These are phyloP conservation scores for Abrostola triplasia DNA, from an alignment of 2,888 invertebrate genomes.

Conservation along the genomic window DNA sequence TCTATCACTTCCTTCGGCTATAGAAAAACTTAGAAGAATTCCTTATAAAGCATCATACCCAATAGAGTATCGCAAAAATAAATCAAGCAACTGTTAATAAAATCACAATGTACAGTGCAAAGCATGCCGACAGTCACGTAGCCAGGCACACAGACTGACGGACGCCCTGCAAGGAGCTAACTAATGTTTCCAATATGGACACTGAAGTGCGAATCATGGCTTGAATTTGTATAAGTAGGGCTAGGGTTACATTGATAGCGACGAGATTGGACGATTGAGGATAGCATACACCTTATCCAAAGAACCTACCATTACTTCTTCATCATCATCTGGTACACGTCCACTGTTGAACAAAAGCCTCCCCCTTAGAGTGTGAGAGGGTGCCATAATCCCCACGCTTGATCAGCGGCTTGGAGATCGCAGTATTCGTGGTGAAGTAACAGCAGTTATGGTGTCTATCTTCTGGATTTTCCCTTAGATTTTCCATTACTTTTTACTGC, in stretches of 20 bases:
- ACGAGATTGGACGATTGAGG: background rate
- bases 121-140: conserved; percentile 65
- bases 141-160: conserved; percentile 63
- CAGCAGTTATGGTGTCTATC: too few relatives aligned
- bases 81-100: conserved; percentile 22
- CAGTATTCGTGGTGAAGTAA: too few relatives aligned
- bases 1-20: background rate
- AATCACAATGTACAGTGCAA: conserved; percentile 39
- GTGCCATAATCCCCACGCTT: too few relatives aligned
- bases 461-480: too few relatives aligned
- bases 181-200: conserved; percentile 55
- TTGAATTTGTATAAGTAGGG: conserved; percentile 45
- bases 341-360: too few relatives aligned
- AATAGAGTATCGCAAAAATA: conserved; percentile 17
- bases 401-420: too few relatives aligned
- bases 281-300: too few relatives aligned
- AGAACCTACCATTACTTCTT: too few relatives aligned
- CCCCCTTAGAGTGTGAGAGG: too few relatives aligned
- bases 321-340: too few relatives aligned
- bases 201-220: conserved; percentile 38
- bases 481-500: too few relatives aligned
- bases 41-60: background rate
- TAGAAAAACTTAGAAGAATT: background rate
- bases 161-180: conserved; percentile 63
- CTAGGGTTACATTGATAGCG: conserved; percentile 36